Conservation (phyloP, 2,797 vertebrate genomes). For the Squalus acanthias region DNA sequence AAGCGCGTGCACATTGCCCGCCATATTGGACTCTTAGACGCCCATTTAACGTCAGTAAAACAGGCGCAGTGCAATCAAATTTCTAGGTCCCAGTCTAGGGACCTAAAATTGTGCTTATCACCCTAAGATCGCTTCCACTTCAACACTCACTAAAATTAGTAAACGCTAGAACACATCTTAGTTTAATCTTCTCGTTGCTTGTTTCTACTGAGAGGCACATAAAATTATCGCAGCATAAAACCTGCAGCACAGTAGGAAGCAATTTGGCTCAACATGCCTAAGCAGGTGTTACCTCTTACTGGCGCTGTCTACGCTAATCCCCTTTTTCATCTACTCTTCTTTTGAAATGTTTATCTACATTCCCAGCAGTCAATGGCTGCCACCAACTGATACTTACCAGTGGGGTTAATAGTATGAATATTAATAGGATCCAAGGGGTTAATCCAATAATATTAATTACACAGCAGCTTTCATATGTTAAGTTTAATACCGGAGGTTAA, state of each 20-base stretch:
- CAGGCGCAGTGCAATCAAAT: neutral
- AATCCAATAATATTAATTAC: constrained; percentile 28
- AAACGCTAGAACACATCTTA: neutral
- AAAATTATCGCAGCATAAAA: neutral
- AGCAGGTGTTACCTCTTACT: constrained; percentile 9
- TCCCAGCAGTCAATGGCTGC: neutral
- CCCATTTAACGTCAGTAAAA: neutral
- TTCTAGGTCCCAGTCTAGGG: neutral
- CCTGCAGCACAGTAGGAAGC: neutral
- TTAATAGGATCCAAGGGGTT: constrained; percentile 29
- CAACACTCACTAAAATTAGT: neutral
- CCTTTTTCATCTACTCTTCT: neutral
- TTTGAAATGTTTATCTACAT: constrained; percentile 7
- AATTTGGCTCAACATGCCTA: neutral
- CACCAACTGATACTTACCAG: neutral
- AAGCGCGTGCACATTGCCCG: neutral
- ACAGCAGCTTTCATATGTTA: neutral
- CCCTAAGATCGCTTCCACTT: neutral
- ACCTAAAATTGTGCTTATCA: neutral
- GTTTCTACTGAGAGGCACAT: neutral
- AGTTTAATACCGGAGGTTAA: neutral
- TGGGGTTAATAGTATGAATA: constrained; percentile 25
- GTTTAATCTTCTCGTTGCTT: neutral
- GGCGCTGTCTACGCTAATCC: neutral
- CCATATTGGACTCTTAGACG: neutral